phyloP scores from a whole-genome alignment of 2,113 vertebrate species.

The Indri indri region DNA sequence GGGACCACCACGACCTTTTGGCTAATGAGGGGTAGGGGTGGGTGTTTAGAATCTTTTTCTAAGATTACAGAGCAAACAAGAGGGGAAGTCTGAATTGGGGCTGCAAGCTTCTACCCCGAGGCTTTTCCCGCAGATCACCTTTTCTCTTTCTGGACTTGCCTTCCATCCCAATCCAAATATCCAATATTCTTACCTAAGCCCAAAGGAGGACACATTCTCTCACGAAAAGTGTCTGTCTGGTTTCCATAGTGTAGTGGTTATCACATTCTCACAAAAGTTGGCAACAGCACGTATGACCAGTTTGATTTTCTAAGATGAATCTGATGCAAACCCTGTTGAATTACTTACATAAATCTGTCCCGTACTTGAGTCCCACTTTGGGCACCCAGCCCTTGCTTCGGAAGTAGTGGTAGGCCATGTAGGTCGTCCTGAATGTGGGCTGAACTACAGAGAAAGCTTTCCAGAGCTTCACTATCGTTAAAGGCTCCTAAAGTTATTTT shows the following conservation, averaged over 20 bases:
- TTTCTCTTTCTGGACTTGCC: neutral
- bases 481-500: conserved; percentile 82
- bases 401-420: conserved; percentile 94
- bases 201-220: neutral
- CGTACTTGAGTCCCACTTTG: conserved; percentile 95
- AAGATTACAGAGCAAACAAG: neutral
- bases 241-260: too few relatives aligned
- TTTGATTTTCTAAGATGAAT: neutral
- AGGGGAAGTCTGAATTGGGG: neutral
- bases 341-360: conserved; percentile 92
- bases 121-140: neutral
- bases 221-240: too few relatives aligned
- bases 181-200: neutral
- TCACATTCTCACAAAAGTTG: too few relatives aligned
- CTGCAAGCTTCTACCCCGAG: neutral
- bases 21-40: neutral
- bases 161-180: neutral
- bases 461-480: conserved; percentile 91
- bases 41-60: neutral
- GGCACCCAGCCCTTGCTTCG: conserved; percentile 95
- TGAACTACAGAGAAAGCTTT: conserved; percentile 83
- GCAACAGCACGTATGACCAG: neutral
- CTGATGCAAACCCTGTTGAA: neutral
- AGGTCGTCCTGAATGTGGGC: conserved; percentile 89
- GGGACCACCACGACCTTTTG: neutral